These are phyloP conservation scores for Periplaneta americana DNA, from an alignment of 1,140 invertebrate genomes.

Conservation along the genomic window DNA sequence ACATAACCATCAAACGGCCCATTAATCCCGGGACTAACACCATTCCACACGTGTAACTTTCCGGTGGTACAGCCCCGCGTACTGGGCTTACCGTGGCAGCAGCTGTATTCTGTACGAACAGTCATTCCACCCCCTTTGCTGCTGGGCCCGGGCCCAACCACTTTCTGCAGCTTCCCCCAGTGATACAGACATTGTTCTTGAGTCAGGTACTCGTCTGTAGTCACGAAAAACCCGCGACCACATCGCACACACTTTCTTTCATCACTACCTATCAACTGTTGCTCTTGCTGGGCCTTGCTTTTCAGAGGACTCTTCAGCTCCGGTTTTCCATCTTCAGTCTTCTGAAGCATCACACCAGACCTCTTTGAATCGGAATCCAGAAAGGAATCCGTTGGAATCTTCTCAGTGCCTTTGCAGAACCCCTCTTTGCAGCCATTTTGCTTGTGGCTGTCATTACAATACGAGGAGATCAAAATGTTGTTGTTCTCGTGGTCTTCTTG, in stretches of 20 bases:
- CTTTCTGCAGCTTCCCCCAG: slow-evolving; percentile 59
- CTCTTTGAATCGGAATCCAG: not conserved
- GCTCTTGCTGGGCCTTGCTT: not conserved
- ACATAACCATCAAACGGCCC: slow-evolving; percentile 64
- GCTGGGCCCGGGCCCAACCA: slow-evolving; percentile 28
- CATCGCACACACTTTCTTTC: slow-evolving; percentile 68
- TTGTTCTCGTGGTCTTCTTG: not conserved
- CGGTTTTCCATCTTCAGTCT: not conserved
- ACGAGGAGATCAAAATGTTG: not conserved
- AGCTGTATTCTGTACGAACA: slow-evolving; percentile 34
- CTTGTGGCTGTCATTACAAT: not conserved
- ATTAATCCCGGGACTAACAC: slow-evolving; percentile 57
- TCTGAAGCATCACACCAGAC: not conserved
- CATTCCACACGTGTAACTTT: slow-evolving; percentile 70
- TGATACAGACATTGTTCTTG: slow-evolving; percentile 73
- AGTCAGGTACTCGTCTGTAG: slow-evolving; percentile 54
- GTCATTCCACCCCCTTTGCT: slow-evolving; percentile 7
- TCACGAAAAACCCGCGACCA: slow-evolving; percentile 58
- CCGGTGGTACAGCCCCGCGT: slow-evolving; percentile 54
- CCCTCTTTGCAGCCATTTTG: not conserved
- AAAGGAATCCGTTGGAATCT: slow-evolving; percentile 31
- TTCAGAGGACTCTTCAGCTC: not conserved
- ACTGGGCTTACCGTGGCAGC: slow-evolving; percentile 38
- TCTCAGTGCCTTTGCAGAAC: not conserved
- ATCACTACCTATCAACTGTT: slow-evolving; percentile 20